Conservation (phyloP, 1,140 invertebrate species). For the Papilio polytes region DNA sequence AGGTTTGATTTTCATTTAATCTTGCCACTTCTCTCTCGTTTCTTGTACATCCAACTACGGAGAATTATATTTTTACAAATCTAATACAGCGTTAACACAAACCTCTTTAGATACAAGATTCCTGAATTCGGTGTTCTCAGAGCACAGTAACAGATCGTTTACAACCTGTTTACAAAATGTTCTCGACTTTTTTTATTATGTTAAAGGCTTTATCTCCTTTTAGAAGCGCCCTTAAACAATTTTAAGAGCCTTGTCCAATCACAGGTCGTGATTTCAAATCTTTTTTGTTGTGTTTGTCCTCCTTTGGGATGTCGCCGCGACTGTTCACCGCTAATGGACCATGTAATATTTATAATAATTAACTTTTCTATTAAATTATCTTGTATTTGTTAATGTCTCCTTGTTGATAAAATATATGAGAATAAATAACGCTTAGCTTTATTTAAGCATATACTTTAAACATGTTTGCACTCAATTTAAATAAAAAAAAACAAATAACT, state of each 20-base stretch:
- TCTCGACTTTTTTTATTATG: constrained; percentile 67
- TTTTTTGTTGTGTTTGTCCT: constrained; percentile 52
- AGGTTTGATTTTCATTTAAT: no score
- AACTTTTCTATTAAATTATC: constrained; percentile 36
- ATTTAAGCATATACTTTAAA: no score
- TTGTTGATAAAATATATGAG: neutral
- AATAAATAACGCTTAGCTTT: neutral
- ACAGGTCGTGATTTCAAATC: constrained; percentile 56
- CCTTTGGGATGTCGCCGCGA: constrained; percentile 51
- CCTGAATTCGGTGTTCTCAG: constrained; percentile 3
- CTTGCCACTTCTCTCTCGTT: no score
- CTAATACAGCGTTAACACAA: neutral
- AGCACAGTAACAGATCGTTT: constrained; percentile 57
- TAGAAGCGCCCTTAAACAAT: constrained; percentile 73
- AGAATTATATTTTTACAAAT: constrained; percentile 31
- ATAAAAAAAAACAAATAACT: no score
- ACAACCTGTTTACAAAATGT: constrained; percentile 79
- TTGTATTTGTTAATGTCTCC: constrained; percentile 47
- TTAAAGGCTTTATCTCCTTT: constrained; percentile 74
- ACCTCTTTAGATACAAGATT: constrained; percentile 10
- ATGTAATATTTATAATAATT: constrained; percentile 75
- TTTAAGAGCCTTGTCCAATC: constrained; percentile 67
- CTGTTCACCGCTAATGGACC: constrained; percentile 59
- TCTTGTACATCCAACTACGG: no score
- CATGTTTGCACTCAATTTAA: no score